phyloP scores from a whole-genome alignment of 2,797 vertebrate genomes.

The Anguilla obscura region DNA sequence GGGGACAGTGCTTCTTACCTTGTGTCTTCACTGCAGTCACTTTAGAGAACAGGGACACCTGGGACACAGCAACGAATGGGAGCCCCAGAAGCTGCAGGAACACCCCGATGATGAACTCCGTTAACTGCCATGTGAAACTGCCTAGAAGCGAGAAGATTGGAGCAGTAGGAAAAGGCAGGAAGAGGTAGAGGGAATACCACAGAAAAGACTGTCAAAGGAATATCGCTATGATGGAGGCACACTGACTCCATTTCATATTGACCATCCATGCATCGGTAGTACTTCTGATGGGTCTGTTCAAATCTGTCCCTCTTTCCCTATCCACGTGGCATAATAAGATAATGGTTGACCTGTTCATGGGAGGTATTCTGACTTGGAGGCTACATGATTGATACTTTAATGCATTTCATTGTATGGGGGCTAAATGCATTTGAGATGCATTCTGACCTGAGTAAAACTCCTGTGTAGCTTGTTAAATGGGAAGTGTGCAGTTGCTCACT shows the following conservation, averaged over 20 bases:
- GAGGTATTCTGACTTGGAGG: background rate
- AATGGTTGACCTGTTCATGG: background rate
- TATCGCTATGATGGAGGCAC: background rate
- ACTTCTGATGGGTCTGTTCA: background rate
- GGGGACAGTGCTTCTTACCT: constrained; percentile 63
- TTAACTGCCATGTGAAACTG: constrained; percentile 68
- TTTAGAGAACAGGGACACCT: constrained; percentile 84
- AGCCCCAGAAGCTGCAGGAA: constrained; percentile 81
- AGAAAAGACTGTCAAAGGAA: background rate
- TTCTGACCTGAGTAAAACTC: background rate
- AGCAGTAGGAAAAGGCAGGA: background rate
- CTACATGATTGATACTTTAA: no score
- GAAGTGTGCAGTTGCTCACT: background rate
- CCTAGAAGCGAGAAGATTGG: constrained; percentile 50
- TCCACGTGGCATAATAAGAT: background rate
- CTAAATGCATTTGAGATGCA: background rate
- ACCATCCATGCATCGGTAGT: background rate
- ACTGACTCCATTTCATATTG: background rate
- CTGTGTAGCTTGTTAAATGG: background rate
- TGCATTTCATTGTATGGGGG: background rate
- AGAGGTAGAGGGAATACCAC: no score
- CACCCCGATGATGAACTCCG: constrained; percentile 79
- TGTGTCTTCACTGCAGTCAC: constrained; percentile 79
- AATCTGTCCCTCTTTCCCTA: background rate
- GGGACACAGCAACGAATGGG: constrained; percentile 80